phyloP scores from a whole-genome alignment of 2,797 vertebrate species.

The Peromyscus nudipes region DNA sequence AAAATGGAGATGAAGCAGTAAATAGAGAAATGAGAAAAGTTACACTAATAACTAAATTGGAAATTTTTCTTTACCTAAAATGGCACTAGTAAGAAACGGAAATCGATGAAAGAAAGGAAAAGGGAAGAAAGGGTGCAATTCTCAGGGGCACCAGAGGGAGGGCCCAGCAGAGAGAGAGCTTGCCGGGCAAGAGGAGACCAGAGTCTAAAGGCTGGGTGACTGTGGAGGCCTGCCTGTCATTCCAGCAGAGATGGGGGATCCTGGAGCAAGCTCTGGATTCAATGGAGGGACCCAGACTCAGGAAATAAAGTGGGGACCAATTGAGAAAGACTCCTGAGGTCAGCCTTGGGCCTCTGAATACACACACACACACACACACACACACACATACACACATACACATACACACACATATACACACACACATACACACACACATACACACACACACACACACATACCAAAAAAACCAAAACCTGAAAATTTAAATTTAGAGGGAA shows the following conservation, averaged over 20 bases:
- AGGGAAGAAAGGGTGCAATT: not conserved
- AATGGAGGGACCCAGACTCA: not conserved
- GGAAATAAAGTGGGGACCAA: not conserved
- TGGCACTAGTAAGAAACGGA: slow-evolving; percentile 9
- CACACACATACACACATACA: no score
- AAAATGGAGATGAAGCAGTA: not conserved
- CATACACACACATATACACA: no score
- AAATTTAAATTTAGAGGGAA: not conserved
- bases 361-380: not conserved
- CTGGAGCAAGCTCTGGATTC: not conserved
- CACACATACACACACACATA: no score
- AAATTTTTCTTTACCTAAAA: slow-evolving; percentile 34
- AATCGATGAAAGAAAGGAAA: not conserved
- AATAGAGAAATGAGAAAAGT: not conserved
- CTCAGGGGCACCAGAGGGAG: not conserved
- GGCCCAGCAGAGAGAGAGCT: not conserved
- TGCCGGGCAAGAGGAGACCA: not conserved
- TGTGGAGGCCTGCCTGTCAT: not conserved
- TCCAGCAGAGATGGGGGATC: not conserved
- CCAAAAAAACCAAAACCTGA: not conserved
- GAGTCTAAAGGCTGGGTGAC: not conserved
- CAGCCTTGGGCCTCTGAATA: not conserved
- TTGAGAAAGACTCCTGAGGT: not conserved
- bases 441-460: not conserved
- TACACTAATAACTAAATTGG: slow-evolving; percentile 13